Evolutionary conservation across 2,113 vertebrate species (phyloP), one percentile per base, ranked within the genome.

Genomic region (Oreochromis aureus): DNA sequence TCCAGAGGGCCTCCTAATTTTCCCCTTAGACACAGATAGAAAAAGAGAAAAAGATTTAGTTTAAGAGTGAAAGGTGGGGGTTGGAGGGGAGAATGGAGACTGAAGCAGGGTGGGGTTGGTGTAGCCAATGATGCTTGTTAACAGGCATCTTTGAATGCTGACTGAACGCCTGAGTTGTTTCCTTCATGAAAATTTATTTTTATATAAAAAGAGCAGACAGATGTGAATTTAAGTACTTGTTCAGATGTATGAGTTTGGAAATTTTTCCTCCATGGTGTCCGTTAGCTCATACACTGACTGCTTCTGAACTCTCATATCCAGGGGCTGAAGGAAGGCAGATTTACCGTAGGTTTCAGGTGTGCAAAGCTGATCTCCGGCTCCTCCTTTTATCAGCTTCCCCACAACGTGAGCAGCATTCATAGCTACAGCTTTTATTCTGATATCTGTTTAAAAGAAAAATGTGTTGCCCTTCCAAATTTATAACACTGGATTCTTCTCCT

Each of bases 101-200:
- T 22, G 79, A 73, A 59, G 58, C 84, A 89, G 88, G 89, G 88
- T 86, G 89, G 89, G 83, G 89, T 89, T 91, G 92, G 94, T 92
- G 83, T 86, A 94, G 92, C 91, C 89, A 93, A 44, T 95, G 92
- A 94, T 80, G 91, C 90, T 92, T 89, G 86, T 94, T 96, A 94
- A 96, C 90, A 89, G 93, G 89, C 94, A 94, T 93, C 83, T 87
- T 89, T 94, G 93, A 95, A 95, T 95, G 95, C 87, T 61, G 93
- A 41, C 80, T 22, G 81, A 90, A 94, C 78, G 85, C 81, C 85
- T 73, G 88, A 53, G 51, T 86, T 88, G 51, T 89, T 91, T 90
- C 73, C 85, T 94, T 91, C 44, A 82, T 89, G 91, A 91, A 87
- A 95, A 92, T 91, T 84, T 30, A 46, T 92, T 86, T 89, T 88